Conservation (phyloP, 2,797 vertebrate genomes). For the Spinibarbus caldwelli region DNA sequence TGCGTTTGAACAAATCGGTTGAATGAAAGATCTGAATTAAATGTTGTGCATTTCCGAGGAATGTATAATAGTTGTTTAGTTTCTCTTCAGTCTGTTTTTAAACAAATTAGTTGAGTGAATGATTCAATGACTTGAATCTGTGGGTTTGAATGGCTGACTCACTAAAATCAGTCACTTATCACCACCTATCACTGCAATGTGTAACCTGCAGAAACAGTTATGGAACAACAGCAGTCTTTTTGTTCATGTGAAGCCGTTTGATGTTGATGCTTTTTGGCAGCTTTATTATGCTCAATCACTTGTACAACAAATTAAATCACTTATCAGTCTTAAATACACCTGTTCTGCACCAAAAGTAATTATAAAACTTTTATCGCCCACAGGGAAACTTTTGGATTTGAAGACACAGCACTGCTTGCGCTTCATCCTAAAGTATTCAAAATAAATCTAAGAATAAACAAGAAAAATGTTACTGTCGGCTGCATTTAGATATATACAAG, state of each 20-base stretch:
- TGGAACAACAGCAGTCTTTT: not conserved
- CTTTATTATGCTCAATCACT: not conserved
- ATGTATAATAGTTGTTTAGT: not conserved
- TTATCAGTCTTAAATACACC: not conserved
- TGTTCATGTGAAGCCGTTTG: not conserved
- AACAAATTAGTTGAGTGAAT: not conserved
- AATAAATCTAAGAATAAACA: slow-evolving; percentile 1
- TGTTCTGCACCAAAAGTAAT: slow-evolving; percentile 15
- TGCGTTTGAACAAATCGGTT: not conserved
- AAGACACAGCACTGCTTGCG: not conserved
- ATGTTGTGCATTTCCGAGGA: not conserved
- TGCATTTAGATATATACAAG: not conserved
- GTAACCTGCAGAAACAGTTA: not conserved
- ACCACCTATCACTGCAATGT: not conserved
- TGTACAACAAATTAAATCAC: not conserved
- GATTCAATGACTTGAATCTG: not conserved
- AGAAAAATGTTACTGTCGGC: not conserved
- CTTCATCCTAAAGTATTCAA: not conserved
- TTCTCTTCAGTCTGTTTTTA: too few species aligned
- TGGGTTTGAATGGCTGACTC: not conserved
- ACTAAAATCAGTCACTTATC: not conserved
- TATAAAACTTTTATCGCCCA: not conserved
- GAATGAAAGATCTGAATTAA: not conserved
- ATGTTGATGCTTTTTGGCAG: not conserved
- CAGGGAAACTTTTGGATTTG: slow-evolving; percentile 15